A percentile compares a stretch with the other conserved stretches of the same genome.
Conservation (phyloP, 2,113 vertebrate species). For the Acanthisitta chloris region DNA sequence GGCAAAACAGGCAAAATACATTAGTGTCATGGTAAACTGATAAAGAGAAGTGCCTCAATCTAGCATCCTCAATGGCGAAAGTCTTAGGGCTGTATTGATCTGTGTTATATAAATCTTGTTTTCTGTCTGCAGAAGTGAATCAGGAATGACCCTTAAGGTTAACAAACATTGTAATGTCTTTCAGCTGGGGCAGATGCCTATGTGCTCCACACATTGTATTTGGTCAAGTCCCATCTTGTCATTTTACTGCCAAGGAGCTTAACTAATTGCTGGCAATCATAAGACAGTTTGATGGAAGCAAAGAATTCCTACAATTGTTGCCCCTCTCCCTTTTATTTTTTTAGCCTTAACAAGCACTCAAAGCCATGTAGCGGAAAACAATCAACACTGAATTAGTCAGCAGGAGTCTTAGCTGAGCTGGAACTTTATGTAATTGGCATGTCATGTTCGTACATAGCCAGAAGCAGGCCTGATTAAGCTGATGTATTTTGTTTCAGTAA, state of each 20-base stretch:
- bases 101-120: conserved; percentile 98
- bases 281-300: conserved; percentile 83
- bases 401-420: conserved; percentile 88
- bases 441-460: conserved; percentile 82
- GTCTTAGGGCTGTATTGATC: conserved; percentile 95
- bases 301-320: conserved; percentile 81
- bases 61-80: conserved; percentile 86
- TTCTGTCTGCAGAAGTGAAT: conserved; percentile 96
- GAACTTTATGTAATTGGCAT: conserved; percentile 94
- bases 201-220: conserved; percentile 89
- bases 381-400: conserved; percentile 93
- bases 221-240: conserved; percentile 89
- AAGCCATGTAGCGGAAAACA: conserved; percentile 89
- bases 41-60: conserved; percentile 91
- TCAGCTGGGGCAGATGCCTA: conserved; percentile 86
- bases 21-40: conserved; percentile 98
- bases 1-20: conserved; percentile 96
- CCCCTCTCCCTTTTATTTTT: conserved; percentile 1
- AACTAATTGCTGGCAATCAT: conserved; percentile 97
- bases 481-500: conserved; percentile 87
- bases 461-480: conserved; percentile 87
- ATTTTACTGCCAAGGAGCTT: conserved; percentile 88
- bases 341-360: conserved; percentile 87
- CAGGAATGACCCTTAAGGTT: conserved; percentile 93
- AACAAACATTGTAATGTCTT: conserved; percentile 98